A percentile compares a stretch with the other conserved stretches of the same genome.
phyloP scores from a whole-genome alignment of 2,888 invertebrate genomes.

The Nephrotoma guestfalica region DNA sequence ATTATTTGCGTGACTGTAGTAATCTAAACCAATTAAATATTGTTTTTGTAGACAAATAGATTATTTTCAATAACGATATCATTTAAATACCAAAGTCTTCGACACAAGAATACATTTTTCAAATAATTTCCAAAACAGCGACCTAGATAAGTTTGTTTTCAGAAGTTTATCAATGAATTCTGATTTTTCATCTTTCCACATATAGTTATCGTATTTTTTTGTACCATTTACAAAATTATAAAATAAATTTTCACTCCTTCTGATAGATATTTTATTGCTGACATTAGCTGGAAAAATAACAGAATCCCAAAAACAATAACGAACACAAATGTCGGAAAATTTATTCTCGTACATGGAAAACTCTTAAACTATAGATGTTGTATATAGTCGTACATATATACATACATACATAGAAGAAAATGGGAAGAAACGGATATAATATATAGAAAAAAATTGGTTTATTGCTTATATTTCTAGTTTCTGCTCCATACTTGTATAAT shows the following conservation, averaged over 20 bases:
- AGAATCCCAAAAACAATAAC: background rate
- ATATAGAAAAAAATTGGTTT: background rate
- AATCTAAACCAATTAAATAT: no score
- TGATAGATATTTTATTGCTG: background rate
- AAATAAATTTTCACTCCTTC: background rate
- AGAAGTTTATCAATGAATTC: background rate
- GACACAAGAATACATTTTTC: no score
- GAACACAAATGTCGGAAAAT: background rate
- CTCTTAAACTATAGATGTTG: background rate
- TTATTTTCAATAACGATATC: no score
- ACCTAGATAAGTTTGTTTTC: background rate
- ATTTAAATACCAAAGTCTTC: no score
- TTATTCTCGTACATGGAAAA: background rate
- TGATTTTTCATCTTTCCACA: background rate
- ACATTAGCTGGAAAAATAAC: background rate
- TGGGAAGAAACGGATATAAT: background rate
- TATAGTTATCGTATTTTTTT: background rate
- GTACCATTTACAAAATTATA: background rate
- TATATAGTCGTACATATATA: no score
- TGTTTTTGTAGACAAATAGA: no score
- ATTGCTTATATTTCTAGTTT: background rate
- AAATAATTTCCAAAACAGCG: background rate
- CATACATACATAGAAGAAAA: background rate
- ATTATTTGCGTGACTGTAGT: no score
- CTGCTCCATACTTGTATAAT: background rate